Percentiles rank a stretch among this genome's conserved stretches.
Conservation (phyloP, 2,797 vertebrate genomes). For the Coreius guichenoti region DNA sequence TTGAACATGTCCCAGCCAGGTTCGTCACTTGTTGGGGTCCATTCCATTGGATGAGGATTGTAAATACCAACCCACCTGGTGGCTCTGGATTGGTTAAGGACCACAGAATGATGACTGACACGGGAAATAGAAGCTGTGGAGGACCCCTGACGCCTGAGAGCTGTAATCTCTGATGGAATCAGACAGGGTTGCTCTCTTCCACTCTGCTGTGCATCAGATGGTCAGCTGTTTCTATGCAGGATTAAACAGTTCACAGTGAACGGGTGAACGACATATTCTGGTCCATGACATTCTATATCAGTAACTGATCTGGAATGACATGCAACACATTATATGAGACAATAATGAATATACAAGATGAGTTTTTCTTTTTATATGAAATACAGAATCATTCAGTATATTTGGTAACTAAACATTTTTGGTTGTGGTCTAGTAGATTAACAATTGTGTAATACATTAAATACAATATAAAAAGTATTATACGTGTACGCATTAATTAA, state of each 20-base stretch:
- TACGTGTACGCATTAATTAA: background rate
- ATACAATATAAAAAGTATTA: background rate
- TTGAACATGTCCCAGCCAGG: no score
- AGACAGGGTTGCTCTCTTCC: background rate
- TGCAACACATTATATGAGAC: background rate
- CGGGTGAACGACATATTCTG: background rate
- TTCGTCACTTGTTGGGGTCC: no score
- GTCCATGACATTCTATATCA: background rate
- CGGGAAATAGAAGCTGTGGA: background rate
- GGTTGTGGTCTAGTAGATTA: background rate
- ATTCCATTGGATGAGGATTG: conserved; percentile 32
- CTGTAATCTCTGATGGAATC: conserved; percentile 34
- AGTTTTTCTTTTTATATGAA: background rate
- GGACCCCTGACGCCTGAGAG: conserved; percentile 10
- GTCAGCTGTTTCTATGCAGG: conserved; percentile 36
- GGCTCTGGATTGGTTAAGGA: conserved; percentile 50
- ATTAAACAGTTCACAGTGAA: conserved; percentile 13
- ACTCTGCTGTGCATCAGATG: conserved; percentile 9
- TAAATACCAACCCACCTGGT: conserved; percentile 15
- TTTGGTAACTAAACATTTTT: background rate
- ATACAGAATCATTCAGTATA: background rate
- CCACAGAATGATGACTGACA: conserved; percentile 36
- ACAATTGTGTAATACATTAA: background rate
- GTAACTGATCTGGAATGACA: background rate
- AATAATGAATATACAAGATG: background rate